Base-by-base conservation (phyloP, 2,797 vertebrate genomes). In the Enteromius afrohamiltoni region DNA sequence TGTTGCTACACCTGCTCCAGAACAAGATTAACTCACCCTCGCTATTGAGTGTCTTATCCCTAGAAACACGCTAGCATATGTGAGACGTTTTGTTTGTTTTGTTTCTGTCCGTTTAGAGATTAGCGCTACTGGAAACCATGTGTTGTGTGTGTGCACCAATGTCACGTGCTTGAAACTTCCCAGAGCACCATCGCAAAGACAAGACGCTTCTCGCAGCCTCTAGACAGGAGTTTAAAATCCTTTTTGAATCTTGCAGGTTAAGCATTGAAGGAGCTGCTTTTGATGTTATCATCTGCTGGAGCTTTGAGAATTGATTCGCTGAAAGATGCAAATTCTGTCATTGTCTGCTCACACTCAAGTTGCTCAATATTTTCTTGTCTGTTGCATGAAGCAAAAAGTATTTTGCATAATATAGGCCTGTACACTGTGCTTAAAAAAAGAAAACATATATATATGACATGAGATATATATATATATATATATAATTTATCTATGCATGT, bases 1-100 rank as follows among this genome's bases (percentile, higher is more conserved):
- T 87, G 85, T 87, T 76, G 58, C 55, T 85, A 85, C 87, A 89
- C 86, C 88, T 88, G 89, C 88, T 90, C 76, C 75, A 70, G 83
- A 85, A 87, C 85, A 68, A 85, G 86, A 88, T 88, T 88, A 89
- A 68, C 58, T 58, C 78, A 70, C 75, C 77, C 69, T 84, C 64
- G 37, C 71, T 23, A 51, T 84, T 86, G 67, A 79, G 10, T 26
- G 77, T 60, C 78, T 70, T 26, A 45, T 80, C 81, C 47, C 40
- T 49, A 65, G 55, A 55, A 69, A 68, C 75, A 55, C 19, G 53
- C 79, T 23, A 82, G 76, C 58, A 11, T 76, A 23, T 80, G 77
- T 81, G 67, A 70, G 77, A 29, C n/a, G 55, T 77, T 76, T 83
- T 37, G 31, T 71, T 45, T 81, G 71, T 76, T 82, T 79, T 85